Evolutionary conservation across 2,797 vertebrate species (phyloP).

Genomic region (Atherinosoma microstoma): DNA sequence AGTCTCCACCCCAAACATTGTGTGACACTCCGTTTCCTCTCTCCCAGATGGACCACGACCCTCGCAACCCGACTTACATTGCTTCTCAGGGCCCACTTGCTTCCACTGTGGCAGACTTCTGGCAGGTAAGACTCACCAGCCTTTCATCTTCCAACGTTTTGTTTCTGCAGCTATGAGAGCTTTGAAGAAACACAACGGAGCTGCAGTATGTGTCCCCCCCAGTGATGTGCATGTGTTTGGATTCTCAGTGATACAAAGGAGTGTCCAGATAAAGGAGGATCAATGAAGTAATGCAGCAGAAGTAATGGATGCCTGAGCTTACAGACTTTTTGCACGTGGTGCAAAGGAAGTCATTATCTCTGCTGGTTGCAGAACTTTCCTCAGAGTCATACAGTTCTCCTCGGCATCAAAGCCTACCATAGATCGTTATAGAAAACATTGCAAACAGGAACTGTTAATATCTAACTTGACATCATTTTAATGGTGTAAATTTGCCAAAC

Average conservation of each 20-base stretch:
- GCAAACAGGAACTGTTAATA: neutral
- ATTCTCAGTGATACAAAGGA: conserved; percentile 15
- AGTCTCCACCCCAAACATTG: conserved; percentile 31
- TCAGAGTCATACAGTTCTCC: neutral
- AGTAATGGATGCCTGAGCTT: conserved; percentile 2
- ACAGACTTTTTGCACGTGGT: neutral
- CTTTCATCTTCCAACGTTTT: conserved; percentile 34
- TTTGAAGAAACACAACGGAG: conserved; percentile 25
- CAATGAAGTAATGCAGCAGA: conserved; percentile 5
- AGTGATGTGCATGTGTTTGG: conserved; percentile 13
- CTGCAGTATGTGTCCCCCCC: conserved; percentile 11
- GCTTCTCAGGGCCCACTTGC: conserved; percentile 94
- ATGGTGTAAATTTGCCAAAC: conserved; percentile 1
- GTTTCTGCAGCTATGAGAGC: conserved; percentile 23
- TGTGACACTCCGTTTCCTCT: conserved; percentile 62
- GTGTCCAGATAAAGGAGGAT: conserved; percentile 21
- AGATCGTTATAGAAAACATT: neutral
- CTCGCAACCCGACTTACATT: conserved; percentile 95
- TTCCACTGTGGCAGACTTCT: conserved; percentile 95
- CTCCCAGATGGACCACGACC: conserved; percentile 96
- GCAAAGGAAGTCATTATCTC: neutral
- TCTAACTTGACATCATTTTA: neutral
- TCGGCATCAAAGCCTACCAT: neutral
- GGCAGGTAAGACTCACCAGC: conserved; percentile 90
- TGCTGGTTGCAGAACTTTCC: neutral